Conservation (phyloP, 2,797 vertebrate genomes). For the Malurus splendens region DNA sequence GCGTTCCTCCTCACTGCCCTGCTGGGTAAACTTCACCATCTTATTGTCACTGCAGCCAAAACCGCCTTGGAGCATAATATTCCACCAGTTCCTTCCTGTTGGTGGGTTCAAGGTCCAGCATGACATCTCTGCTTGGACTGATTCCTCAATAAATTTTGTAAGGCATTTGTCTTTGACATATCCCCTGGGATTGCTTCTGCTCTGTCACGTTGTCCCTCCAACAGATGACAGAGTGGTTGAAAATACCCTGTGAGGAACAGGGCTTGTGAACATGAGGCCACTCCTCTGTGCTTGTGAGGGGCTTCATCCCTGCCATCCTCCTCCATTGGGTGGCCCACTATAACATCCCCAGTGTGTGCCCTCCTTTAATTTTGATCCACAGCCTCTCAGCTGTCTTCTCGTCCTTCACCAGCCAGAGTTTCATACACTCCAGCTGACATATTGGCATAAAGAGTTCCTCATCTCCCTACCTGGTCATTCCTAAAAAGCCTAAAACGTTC, state of each 20-base stretch:
- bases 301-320: background rate
- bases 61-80: background rate
- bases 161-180: background rate
- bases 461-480: background rate
- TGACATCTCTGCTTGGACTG: background rate
- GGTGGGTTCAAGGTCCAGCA: background rate
- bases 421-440: background rate
- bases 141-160: too few species aligned
- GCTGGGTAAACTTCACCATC: background rate
- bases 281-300: background rate
- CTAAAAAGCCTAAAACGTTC: background rate
- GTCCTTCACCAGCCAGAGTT: background rate
- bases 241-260: background rate
- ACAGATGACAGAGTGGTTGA: background rate
- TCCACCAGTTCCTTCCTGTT: too few species aligned
- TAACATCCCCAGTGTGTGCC: background rate
- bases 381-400: background rate
- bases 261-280: background rate
- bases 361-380: background rate
- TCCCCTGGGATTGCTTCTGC: background rate
- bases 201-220: rapidly evolving
- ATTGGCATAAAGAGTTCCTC: background rate
- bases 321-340: rapidly evolving
- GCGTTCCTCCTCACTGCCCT: background rate
- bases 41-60: background rate